A percentile compares a stretch with the other conserved stretches of the same genome.
These are phyloP conservation scores for Nycticorax nycticorax DNA, from an alignment of 2,113 vertebrate species.

Conservation along the genomic window DNA sequence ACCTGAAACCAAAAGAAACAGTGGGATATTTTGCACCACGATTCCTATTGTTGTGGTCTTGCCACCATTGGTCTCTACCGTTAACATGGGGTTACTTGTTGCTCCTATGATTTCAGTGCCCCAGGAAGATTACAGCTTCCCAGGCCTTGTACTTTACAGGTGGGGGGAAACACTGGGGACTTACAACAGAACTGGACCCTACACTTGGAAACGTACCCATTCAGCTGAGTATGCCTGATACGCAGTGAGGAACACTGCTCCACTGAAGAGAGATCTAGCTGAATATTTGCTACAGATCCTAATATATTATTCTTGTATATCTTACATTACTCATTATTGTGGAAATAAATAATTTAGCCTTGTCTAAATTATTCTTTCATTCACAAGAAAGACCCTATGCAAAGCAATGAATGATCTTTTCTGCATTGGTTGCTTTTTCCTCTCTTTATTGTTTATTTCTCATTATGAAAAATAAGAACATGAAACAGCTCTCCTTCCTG, in stretches of 20 bases:
- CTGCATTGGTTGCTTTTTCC: neutral
- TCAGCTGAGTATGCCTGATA: neutral
- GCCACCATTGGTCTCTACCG: neutral
- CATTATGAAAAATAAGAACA: neutral
- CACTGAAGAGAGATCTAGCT: neutral
- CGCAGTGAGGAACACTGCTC: neutral
- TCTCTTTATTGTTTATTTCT: neutral
- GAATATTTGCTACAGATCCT: neutral
- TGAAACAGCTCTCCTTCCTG: neutral
- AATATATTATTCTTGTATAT: neutral
- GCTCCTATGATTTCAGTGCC: neutral
- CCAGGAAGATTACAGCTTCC: neutral
- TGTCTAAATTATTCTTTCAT: neutral
- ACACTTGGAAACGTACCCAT: neutral
- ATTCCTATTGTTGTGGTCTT: neutral
- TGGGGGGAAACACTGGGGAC: neutral
- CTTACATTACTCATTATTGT: neutral
- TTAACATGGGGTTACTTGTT: neutral
- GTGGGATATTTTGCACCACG: neutral
- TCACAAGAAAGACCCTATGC: neutral
- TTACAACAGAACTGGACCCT: neutral
- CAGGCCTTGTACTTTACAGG: neutral
- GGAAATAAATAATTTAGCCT: neutral
- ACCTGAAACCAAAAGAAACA: constrained; percentile 60
- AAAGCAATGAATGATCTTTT: neutral